These are phyloP conservation scores for Stichopus chloronotus DNA, from an alignment of 35 echinoderm and acorn worm species.

Conservation along the genomic window DNA sequence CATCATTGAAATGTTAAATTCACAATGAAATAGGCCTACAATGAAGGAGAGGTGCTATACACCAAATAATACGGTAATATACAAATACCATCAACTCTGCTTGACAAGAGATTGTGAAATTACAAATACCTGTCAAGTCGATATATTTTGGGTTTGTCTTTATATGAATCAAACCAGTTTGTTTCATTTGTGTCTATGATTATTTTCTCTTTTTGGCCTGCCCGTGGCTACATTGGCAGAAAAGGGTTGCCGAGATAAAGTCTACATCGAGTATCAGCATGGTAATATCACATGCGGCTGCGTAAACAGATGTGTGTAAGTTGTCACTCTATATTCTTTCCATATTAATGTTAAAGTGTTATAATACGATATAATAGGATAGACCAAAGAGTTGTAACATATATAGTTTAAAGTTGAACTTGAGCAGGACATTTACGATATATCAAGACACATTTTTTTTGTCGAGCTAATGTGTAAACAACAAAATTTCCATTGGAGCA, in stretches of 20 bases:
- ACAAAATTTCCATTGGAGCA: too few species aligned
- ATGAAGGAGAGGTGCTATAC: too few species aligned
- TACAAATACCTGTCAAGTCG: neutral
- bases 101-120: neutral
- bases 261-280: neutral
- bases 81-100: neutral
- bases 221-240: neutral
- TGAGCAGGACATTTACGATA: too few species aligned
- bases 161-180: neutral
- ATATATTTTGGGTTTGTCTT: neutral
- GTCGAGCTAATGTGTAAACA: too few species aligned
- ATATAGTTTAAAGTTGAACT: too few species aligned
- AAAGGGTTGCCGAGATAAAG: neutral
- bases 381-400: too few species aligned
- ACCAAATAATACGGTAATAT: too few species aligned
- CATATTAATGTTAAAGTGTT: too few species aligned
- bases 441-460: too few species aligned
- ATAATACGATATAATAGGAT: neutral
- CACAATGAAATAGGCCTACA: too few species aligned
- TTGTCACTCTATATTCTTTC: neutral
- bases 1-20: too few species aligned
- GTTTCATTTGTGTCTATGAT: neutral
- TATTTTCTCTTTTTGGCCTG: neutral
- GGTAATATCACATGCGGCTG: neutral
- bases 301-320: slow-evolving; percentile 4